Percentiles rank a stretch among this genome's conserved stretches.
Evolutionary conservation across 2,113 vertebrate species (phyloP).

Genomic region (Nettapus auritus): DNA sequence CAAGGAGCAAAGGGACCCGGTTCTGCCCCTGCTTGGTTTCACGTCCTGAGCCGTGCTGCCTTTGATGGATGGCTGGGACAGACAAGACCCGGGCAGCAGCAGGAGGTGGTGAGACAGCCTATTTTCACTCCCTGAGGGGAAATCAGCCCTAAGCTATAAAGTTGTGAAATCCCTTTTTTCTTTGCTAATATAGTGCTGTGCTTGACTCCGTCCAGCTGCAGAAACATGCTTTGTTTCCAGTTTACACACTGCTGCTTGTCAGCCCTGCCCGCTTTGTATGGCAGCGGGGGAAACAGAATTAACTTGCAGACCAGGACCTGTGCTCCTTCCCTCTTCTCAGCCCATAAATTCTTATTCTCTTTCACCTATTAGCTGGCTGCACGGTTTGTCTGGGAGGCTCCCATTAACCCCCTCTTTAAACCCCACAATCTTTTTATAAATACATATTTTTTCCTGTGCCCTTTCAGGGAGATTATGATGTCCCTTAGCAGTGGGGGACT

Average conservation of each 20-base stretch:
- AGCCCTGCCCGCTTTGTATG: not conserved
- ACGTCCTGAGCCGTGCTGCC: not conserved
- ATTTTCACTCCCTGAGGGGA: not conserved
- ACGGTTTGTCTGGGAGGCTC: not conserved
- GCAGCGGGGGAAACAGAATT: not conserved
- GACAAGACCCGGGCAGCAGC: not conserved
- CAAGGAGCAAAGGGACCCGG: not conserved
- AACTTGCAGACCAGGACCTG: not conserved
- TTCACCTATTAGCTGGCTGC: not conserved
- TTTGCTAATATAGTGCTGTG: conserved; percentile 9
- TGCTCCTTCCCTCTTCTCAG: not conserved
- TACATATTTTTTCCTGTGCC: not conserved
- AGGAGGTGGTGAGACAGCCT: not conserved
- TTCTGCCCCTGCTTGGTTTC: not conserved
- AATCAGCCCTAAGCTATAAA: conserved; percentile 1
- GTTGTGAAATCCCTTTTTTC: not conserved
- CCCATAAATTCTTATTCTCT: conserved; percentile 35
- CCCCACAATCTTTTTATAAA: conserved; percentile 18
- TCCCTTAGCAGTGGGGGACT: not conserved
- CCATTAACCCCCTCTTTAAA: conserved; percentile 18
- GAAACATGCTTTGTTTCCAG: conserved; percentile 15
- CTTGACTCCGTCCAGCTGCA: conserved; percentile 13
- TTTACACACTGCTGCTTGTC: not conserved
- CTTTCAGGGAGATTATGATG: conserved; percentile 14
- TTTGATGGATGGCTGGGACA: not conserved